A percentile compares a stretch with the other conserved stretches of the same genome.
phyloP scores from a whole-genome alignment of 1,140 invertebrate species.

The Lepidurus arcticus region DNA sequence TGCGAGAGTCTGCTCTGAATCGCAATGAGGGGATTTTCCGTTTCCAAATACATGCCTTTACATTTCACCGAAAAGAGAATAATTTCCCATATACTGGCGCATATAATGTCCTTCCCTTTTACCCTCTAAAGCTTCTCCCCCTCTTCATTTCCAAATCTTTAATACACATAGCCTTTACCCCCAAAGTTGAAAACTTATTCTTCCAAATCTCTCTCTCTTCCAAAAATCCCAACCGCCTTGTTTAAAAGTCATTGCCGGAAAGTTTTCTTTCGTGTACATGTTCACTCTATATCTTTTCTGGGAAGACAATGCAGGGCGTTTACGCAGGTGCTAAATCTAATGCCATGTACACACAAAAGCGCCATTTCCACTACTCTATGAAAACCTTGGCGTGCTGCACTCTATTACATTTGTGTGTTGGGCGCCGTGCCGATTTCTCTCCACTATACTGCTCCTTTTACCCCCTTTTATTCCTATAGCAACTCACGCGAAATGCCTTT shows the following conservation, averaged over 20 bases:
- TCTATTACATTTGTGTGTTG: background rate
- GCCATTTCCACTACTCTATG: background rate
- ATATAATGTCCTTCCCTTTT: too few relatives aligned
- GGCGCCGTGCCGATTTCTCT: too few relatives aligned
- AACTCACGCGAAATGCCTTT: background rate
- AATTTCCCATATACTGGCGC: background rate
- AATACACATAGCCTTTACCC: background rate
- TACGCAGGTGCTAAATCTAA: background rate
- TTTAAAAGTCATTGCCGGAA: background rate
- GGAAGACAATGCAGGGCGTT: conserved; percentile 3
- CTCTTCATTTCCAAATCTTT: too few relatives aligned
- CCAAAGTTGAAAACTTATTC: background rate
- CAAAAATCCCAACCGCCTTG: too few relatives aligned
- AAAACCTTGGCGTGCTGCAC: background rate
- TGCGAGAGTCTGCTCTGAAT: conserved; percentile 7
- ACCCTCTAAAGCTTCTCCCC: too few relatives aligned
- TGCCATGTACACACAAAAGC: background rate
- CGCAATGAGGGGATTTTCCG: conserved; percentile 20
- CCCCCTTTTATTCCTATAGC: background rate
- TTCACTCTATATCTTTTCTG: background rate
- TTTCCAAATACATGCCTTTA: conserved; percentile 16
- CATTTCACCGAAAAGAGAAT: conserved; percentile 11
- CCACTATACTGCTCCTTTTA: background rate
- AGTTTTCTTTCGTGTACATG: background rate
- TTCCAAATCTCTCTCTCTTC: background rate